Base-by-base conservation (phyloP, 2,113 vertebrate species). In the Ammospiza nelsoni region DNA sequence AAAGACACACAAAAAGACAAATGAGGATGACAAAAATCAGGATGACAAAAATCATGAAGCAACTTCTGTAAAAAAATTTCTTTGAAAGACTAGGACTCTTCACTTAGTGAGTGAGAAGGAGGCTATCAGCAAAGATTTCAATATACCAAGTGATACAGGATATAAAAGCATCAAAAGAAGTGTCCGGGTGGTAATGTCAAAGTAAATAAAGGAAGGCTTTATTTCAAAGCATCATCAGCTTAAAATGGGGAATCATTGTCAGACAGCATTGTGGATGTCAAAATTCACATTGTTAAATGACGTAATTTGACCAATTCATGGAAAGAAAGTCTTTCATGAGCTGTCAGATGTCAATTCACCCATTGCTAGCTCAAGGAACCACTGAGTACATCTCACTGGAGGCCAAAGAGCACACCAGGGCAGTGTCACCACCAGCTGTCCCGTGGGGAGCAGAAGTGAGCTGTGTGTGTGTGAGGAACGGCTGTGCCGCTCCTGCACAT, bases 401-500 rank as follows among this genome's bases (percentile, higher is more conserved):
- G 41, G 9, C 43, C 61, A 21, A 84, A 9, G 15, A n/a, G 35
- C 25, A 16, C 27, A 63, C 24, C 28, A 48, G 46, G 25, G 24
- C 57, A n/a, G 19, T 24, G 52, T 20, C 58, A 39, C 22, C 29
- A 18, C 3, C 54, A 86, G 44, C 31, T 66, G n/a, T 17, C 19
- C 0, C 0, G 0, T 24, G n/a, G 39, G 48, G 13, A 66, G 71
- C 75, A 86, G 25, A 8, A 72, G 58, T 3, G 27, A 63, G 33
- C 14, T 48, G 8, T 2, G 11, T 4, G 31, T 27, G 6, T 4
- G 2, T 9, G 69, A 55, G 31, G 37, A 81, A 59, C 0, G 0
- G 16, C 71, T 21, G 3, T 14, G 31, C 1, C 0, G 2, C 74
- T 91, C 44, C 72, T 29, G 21, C 5, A 2, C 9, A 1, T 0